Percentiles rank a stretch among this genome's conserved stretches.
Conservation (phyloP, 2,888 invertebrate species). For the Yponomeuta malinellus region DNA sequence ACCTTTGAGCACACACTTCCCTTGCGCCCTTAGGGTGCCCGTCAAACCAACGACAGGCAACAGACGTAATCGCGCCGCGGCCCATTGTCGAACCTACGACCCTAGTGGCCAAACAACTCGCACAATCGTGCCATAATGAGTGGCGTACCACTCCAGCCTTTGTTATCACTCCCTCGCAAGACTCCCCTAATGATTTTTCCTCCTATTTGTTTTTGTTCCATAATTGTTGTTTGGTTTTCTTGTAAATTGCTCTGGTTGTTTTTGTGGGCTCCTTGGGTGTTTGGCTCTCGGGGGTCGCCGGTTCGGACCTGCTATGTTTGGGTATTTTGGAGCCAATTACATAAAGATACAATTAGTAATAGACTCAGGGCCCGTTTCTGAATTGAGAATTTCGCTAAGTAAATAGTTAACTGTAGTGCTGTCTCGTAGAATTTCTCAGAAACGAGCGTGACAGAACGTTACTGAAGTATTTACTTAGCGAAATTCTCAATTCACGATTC, state of each 20-base stretch:
- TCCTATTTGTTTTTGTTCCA: conserved; percentile 71
- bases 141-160: conserved; percentile 30
- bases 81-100: conserved; percentile 56
- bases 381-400: too few species aligned
- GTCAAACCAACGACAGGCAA: background rate
- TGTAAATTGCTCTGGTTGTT: conserved; percentile 52
- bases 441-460: too few species aligned
- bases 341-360: too few species aligned
- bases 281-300: background rate
- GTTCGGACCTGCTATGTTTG: background rate
- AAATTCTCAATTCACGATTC: too few species aligned
- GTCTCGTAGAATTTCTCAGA: too few species aligned
- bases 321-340: too few species aligned
- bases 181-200: conserved; percentile 67
- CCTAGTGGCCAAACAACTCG: conserved; percentile 37
- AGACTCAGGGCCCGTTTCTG: too few species aligned
- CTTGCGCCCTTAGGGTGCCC: background rate
- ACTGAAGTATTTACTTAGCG: too few species aligned
- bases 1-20: conserved; percentile 1
- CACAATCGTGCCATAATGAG: conserved; percentile 34
- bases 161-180: conserved; percentile 53
- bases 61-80: conserved; percentile 47
- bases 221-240: conserved; percentile 72
- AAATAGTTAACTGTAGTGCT: too few species aligned
- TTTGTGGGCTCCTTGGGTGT: background rate